Percentiles rank a stretch among this genome's conserved stretches.
These are phyloP conservation scores for Cinclus cinclus DNA, from an alignment of 2,113 vertebrate species.

Conservation along the genomic window DNA sequence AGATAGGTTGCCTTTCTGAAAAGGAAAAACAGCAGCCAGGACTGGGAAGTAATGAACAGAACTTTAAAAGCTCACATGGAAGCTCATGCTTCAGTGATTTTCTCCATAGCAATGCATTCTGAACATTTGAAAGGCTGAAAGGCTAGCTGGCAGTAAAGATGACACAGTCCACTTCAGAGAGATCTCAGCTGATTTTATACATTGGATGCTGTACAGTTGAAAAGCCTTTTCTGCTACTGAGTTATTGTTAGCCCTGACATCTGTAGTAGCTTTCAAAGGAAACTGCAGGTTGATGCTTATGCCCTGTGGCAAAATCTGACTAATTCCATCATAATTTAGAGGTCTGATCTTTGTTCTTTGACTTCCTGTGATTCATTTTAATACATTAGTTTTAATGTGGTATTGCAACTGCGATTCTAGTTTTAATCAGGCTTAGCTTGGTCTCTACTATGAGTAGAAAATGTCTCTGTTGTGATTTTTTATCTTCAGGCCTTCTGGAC, in stretches of 20 bases:
- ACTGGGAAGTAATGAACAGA: neutral
- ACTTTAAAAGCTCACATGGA: neutral
- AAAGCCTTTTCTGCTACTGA: neutral
- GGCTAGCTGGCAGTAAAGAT: slow-evolving; percentile 7
- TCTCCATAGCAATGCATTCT: neutral
- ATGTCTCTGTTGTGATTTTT: neutral
- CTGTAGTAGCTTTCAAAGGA: neutral
- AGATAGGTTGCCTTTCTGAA: neutral
- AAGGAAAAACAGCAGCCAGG: neutral
- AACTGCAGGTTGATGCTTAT: neutral
- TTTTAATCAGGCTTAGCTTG: neutral
- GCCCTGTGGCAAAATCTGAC: slow-evolving; percentile 1
- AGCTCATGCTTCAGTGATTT: slow-evolving; percentile 1
- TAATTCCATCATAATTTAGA: slow-evolving; percentile 14
- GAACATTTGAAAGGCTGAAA: slow-evolving; percentile 18
- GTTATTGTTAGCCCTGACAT: slow-evolving; percentile 3
- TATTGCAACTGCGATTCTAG: neutral
- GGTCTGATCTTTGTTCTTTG: neutral
- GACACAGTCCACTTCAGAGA: slow-evolving; percentile 12
- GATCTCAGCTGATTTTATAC: neutral
- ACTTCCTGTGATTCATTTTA: slow-evolving; percentile 4
- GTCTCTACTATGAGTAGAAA: neutral
- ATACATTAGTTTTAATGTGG: neutral
- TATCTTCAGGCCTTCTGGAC: neutral
- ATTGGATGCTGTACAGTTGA: neutral